These are phyloP conservation scores for Coremacera marginata DNA, from an alignment of 2,888 invertebrate genomes.

Conservation along the genomic window DNA sequence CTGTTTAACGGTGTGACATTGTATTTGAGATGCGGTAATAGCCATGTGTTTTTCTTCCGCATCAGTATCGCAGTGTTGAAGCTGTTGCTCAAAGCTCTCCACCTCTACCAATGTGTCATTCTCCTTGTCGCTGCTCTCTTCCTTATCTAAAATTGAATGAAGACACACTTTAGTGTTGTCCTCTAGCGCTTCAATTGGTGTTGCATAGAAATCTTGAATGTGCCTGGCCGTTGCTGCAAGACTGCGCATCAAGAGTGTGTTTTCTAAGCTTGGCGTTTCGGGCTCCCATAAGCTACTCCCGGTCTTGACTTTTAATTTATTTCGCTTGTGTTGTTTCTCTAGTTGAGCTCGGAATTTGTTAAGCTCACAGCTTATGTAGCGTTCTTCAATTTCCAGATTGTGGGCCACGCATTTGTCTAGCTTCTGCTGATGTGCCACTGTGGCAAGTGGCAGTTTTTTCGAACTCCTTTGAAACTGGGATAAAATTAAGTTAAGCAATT, in stretches of 20 bases:
- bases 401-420: slow-evolving; percentile 62
- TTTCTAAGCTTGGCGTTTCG: slow-evolving; percentile 55
- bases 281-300: neutral
- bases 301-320: slow-evolving; percentile 37
- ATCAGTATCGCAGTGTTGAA: neutral
- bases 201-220: slow-evolving; percentile 63
- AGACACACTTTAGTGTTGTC: slow-evolving; percentile 32
- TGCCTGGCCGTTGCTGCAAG: slow-evolving; percentile 57
- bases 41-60: neutral
- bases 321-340: slow-evolving; percentile 54
- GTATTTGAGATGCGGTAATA: no score
- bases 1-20: neutral
- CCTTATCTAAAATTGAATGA: neutral
- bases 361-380: slow-evolving; percentile 64
- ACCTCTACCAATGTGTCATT: slow-evolving; percentile 1
- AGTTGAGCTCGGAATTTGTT: slow-evolving; percentile 65
- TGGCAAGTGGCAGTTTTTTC: slow-evolving; percentile 58
- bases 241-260: slow-evolving; percentile 58
- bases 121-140: neutral
- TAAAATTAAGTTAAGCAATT: neutral
- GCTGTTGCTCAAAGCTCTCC: slow-evolving; percentile 19
- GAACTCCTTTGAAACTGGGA: slow-evolving; percentile 59
- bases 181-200: slow-evolving; percentile 61
- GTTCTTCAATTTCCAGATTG: slow-evolving; percentile 64
- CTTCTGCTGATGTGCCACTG: slow-evolving; percentile 55